phyloP scores from a whole-genome alignment of 2,888 invertebrate genomes.

The Eilema caniola region DNA sequence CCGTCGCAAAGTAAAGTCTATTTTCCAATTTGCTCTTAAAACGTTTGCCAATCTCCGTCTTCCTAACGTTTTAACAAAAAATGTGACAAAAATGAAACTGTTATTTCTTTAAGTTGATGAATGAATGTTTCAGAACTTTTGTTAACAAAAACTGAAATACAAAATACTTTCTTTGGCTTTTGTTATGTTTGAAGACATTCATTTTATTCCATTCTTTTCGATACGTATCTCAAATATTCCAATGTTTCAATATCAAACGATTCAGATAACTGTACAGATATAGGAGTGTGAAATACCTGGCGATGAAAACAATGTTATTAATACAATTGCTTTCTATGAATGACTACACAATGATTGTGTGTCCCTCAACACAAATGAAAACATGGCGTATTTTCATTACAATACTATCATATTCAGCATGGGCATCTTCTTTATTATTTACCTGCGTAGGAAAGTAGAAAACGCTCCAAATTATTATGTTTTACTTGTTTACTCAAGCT shows the following conservation, averaged over 20 bases:
- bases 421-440: background rate
- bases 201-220: background rate
- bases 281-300: background rate
- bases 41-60: background rate
- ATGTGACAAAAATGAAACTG: background rate
- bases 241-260: background rate
- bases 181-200: background rate
- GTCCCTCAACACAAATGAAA: background rate
- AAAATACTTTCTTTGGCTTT: background rate
- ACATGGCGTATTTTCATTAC: constrained; percentile 6
- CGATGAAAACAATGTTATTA: background rate
- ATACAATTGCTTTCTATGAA: background rate
- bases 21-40: background rate
- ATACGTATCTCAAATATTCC: background rate
- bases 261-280: background rate
- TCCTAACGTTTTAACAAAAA: background rate
- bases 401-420: background rate
- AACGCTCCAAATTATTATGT: background rate
- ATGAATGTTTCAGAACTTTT: background rate
- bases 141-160: background rate
- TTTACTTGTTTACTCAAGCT: no score
- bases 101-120: no score
- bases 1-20: background rate
- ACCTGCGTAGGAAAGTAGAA: background rate
- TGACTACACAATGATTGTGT: background rate